Evolutionary conservation across 2,113 vertebrate genomes (phyloP), one percentile per base, ranked within the genome.

Genomic region (Edolisoma coerulescens): DNA sequence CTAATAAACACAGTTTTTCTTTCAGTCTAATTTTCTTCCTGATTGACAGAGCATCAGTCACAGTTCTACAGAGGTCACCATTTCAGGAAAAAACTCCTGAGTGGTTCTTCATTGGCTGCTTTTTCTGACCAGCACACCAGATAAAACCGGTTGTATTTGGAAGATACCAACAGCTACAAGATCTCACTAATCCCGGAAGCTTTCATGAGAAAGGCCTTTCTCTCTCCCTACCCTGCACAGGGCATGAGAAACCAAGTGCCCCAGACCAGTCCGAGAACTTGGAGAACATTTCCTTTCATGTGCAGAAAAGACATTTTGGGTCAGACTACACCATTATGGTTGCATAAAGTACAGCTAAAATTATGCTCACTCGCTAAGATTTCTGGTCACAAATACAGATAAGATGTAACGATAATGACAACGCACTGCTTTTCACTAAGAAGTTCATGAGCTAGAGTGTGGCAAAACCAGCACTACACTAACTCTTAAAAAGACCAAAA

Each of bases 261-360:
- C 0, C 0, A 1, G 26, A n/a, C 33, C 23, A 50, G 13, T 9
- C 6, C 0, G 0, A 79, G 18, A 54, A n/a, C 14, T 18, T 7
- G 7, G 26, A 63, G 54, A 83, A 68, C 1, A 1, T 24, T 77
- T 47, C 35, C 11, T 7, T 45, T 33, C 8, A 3, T 2, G 7
- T 19, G 16, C 37, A 71, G 42, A 65, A 32, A 47, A 84, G 23
- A 18, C 33, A 47, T 18, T 54, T 59, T 4, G 9, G 16, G n/a
- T 39, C 27, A 44, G 37, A 41, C 4, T 11, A 61, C 22, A 59
- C 7, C 26, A 13, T 7, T n/a, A 49, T 0, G 3, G 37, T 45
- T 37, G 22, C 24, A 70, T 17, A 50, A 73, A 69, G 17, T 39
- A 33, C 39, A 61, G 18, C 26, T 45, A n/a, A 61, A 71, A 33